phyloP scores from a whole-genome alignment of 2,113 vertebrate genomes.

The Halichoerus grypus region DNA sequence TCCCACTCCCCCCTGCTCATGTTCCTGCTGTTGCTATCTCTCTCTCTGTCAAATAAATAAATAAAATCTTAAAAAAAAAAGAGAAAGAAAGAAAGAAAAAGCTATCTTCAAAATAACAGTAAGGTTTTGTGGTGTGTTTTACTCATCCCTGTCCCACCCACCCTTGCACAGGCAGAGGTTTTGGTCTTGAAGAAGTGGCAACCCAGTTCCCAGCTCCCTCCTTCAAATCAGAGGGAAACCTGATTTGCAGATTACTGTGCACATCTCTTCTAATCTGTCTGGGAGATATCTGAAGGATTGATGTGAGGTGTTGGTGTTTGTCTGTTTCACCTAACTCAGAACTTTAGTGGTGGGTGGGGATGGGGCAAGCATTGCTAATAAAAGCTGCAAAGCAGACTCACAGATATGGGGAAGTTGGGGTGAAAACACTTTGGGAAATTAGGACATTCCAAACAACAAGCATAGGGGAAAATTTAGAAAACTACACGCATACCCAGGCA shows the following conservation, averaged over 20 bases:
- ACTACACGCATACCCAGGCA: background rate
- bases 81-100: background rate
- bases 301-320: background rate
- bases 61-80: too few relatives aligned
- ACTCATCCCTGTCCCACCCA: background rate
- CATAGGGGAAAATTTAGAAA: background rate
- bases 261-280: background rate
- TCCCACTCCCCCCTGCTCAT: too few relatives aligned
- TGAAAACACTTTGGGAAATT: conserved; percentile 9
- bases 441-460: background rate
- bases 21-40: too few relatives aligned
- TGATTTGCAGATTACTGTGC: background rate
- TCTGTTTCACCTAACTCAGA: conserved; percentile 2
- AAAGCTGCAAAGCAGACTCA: conserved; percentile 22
- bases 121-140: background rate
- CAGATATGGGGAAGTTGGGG: background rate
- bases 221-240: background rate
- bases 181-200: background rate
- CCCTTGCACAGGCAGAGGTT: background rate
- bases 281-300: background rate
- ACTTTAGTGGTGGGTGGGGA: background rate
- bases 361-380: background rate
- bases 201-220: background rate
- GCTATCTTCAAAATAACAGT: background rate
- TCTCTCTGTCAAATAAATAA: too few relatives aligned